Conservation (phyloP, 2,888 invertebrate species). For the Ptilodon capucinus region DNA sequence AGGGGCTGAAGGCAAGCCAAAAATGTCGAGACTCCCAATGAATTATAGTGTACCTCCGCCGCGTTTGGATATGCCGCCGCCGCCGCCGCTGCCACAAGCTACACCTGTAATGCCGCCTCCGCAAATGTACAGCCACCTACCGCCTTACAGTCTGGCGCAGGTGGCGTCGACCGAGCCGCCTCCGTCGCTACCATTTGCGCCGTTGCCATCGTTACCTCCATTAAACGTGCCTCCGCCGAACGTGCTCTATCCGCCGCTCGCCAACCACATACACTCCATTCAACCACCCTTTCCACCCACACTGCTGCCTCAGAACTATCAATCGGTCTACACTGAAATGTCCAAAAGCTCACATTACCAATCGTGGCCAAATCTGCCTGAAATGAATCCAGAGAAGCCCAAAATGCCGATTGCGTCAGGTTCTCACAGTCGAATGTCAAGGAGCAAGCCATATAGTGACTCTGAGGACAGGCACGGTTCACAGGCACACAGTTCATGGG, state of each 20-base stretch:
- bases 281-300: conserved; percentile 32
- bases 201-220: conserved; percentile 26
- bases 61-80: conserved; percentile 47
- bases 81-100: conserved; percentile 26
- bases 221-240: conserved; percentile 40
- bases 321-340: conserved; percentile 1
- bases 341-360: neutral
- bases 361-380: neutral
- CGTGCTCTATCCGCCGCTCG: conserved; percentile 19
- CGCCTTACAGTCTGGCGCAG: conserved; percentile 33
- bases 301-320: conserved; percentile 14
- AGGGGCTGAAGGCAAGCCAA: neutral
- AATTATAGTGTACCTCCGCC: conserved; percentile 65
- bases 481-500: conserved; percentile 5
- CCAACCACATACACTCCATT: conserved; percentile 26
- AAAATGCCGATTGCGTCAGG: conserved; percentile 2
- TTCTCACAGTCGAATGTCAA: conserved; percentile 5
- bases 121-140: conserved; percentile 35
- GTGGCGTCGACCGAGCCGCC: conserved; percentile 9
- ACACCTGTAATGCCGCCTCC: conserved; percentile 32
- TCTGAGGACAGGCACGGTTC: conserved; percentile 16
- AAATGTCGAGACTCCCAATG: conserved; percentile 61
- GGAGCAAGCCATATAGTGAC: neutral
- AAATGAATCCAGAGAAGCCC: conserved; percentile 1
- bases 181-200: conserved; percentile 17